Evolutionary conservation across 2,888 invertebrate genomes (phyloP).

Genomic region (Erebia ligea): DNA sequence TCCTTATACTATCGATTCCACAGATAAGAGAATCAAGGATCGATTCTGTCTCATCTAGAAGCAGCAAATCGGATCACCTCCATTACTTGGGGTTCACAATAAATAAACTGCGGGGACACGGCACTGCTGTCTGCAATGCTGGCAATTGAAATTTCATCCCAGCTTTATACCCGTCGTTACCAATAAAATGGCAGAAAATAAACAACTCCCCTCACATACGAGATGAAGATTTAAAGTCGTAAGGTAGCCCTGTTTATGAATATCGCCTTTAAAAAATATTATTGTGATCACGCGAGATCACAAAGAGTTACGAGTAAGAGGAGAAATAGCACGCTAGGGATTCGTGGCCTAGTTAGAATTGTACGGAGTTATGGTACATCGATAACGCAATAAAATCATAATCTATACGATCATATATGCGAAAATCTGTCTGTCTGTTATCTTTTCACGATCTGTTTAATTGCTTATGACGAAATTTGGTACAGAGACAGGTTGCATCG

Average conservation of each 20-base stretch:
- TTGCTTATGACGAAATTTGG: no score
- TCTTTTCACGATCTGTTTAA: no score
- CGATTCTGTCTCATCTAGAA: constrained; percentile 30
- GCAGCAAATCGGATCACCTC: constrained; percentile 44
- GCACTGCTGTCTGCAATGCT: constrained; percentile 71
- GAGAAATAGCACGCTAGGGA: background rate
- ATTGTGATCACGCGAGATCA: background rate
- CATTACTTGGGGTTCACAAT: constrained; percentile 70
- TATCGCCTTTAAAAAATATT: constrained; percentile 39
- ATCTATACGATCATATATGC: no score
- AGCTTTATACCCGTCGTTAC: constrained; percentile 70
- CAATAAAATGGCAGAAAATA: constrained; percentile 77
- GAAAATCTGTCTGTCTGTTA: no score
- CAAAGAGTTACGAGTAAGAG: background rate
- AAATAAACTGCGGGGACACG: constrained; percentile 75
- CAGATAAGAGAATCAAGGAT: no score
- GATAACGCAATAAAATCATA: no score
- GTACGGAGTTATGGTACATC: no score
- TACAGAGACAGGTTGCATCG: no score
- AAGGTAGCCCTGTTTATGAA: constrained; percentile 55
- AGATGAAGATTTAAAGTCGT: constrained; percentile 63
- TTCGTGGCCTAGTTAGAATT: background rate
- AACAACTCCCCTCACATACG: constrained; percentile 59
- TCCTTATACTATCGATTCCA: background rate
- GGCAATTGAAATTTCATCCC: constrained; percentile 82